Percentiles rank a stretch among this genome's conserved stretches.
phyloP scores from a whole-genome alignment of 2,888 invertebrate species.

The Orthonychiurus folsomi region DNA sequence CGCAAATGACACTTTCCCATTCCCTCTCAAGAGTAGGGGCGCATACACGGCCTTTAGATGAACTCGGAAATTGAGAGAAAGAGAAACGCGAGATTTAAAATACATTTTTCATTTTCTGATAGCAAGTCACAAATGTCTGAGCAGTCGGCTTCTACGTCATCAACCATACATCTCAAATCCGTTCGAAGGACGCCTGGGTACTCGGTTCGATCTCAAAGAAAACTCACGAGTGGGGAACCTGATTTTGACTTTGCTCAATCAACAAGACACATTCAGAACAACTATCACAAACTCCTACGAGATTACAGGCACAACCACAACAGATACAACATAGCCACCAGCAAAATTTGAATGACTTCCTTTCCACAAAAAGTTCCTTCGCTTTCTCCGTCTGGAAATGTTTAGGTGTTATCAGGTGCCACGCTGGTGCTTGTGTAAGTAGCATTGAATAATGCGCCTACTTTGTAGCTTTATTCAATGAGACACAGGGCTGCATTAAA shows the following conservation, averaged over 20 bases:
- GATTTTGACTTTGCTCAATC: slow-evolving; percentile 25
- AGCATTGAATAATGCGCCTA: too few species aligned
- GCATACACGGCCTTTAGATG: too few species aligned
- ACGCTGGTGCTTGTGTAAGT: too few species aligned
- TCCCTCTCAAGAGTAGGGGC: too few species aligned
- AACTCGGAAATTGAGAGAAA: too few species aligned
- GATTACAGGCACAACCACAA: slow-evolving; percentile 11
- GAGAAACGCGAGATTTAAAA: background rate
- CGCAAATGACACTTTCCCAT: too few species aligned
- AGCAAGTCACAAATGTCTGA: slow-evolving; percentile 31
- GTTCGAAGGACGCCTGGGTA: slow-evolving; percentile 17
- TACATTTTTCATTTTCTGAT: slow-evolving; percentile 18
- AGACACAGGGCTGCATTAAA: too few species aligned
- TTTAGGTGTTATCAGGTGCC: too few species aligned
- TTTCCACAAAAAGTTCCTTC: too few species aligned
- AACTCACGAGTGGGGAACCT: slow-evolving; percentile 13
- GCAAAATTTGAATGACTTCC: too few species aligned
- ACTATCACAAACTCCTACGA: slow-evolving; percentile 6
- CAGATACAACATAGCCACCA: slow-evolving; percentile 2
- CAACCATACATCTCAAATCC: slow-evolving; percentile 24
- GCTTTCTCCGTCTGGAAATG: too few species aligned
- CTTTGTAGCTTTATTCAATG: too few species aligned
- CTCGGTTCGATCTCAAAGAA: slow-evolving; percentile 10
- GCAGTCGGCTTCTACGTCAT: slow-evolving; percentile 24
- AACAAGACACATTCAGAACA: slow-evolving; percentile 28